These are phyloP conservation scores for Dryocosmus kuriphilus DNA, from an alignment of 2,888 invertebrate species.

Conservation along the genomic window DNA sequence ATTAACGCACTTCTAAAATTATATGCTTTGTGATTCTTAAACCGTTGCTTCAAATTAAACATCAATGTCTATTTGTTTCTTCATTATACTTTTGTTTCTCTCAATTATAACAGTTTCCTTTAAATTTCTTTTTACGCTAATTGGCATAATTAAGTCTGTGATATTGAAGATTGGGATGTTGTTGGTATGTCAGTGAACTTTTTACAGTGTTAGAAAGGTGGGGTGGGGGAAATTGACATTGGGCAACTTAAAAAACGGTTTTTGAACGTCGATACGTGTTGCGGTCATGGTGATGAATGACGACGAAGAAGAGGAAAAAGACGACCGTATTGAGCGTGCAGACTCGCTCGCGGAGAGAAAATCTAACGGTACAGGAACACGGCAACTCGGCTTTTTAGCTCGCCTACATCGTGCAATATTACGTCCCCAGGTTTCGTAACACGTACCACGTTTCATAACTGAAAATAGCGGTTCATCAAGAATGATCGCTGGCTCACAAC, in stretches of 20 bases:
- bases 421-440: constrained; percentile 73
- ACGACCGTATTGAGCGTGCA: constrained; percentile 54
- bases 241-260: not conserved
- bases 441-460: constrained; percentile 70
- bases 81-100: too few species aligned
- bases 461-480: constrained; percentile 64
- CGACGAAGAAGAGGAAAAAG: constrained; percentile 53
- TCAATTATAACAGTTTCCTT: too few species aligned
- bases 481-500: not conserved
- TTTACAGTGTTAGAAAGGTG: too few species aligned
- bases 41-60: too few species aligned
- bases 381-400: constrained; percentile 57
- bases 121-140: too few species aligned
- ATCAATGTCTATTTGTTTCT: too few species aligned
- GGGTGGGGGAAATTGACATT: not conserved
- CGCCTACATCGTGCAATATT: constrained; percentile 64
- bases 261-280: constrained; percentile 14
- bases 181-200: too few species aligned
- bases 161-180: too few species aligned
- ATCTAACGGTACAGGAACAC: constrained; percentile 70
- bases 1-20: too few species aligned
- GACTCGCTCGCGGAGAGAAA: constrained; percentile 65
- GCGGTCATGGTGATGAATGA: constrained; percentile 37
- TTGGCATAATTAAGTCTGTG: too few species aligned
- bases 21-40: too few species aligned